These are phyloP conservation scores for Drosophila kuntzei DNA, from an alignment of 2,888 invertebrate genomes.

Conservation along the genomic window DNA sequence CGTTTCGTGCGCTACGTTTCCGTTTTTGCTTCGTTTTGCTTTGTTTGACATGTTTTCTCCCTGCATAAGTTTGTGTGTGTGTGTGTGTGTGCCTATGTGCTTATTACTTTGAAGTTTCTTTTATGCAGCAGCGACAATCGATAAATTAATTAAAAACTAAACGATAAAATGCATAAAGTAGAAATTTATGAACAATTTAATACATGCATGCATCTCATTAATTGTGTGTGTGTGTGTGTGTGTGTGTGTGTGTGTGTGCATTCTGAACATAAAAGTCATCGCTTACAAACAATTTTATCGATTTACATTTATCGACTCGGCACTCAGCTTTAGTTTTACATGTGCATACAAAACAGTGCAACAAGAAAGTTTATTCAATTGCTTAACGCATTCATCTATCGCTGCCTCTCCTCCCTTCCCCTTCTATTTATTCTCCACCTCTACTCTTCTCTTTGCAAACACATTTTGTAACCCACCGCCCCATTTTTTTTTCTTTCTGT, in stretches of 20 bases:
- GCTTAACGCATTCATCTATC: slow-evolving; percentile 50
- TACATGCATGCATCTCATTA: slow-evolving; percentile 11
- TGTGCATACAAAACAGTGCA: background rate
- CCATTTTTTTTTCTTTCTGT: slow-evolving; percentile 52
- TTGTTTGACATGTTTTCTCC: slow-evolving; percentile 72
- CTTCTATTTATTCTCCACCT: slow-evolving; percentile 13
- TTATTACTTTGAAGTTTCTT: slow-evolving; percentile 64
- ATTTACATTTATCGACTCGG: slow-evolving; percentile 8
- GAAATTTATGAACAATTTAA: slow-evolving; percentile 42
- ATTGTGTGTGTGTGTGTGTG: background rate
- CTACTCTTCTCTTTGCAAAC: slow-evolving; percentile 1
- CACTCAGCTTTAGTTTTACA: background rate
- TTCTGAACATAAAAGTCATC: background rate
- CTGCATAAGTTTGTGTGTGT: slow-evolving; percentile 32
- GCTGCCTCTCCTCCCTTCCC: background rate
- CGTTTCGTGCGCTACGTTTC: slow-evolving; percentile 58
- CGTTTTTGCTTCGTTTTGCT: slow-evolving; percentile 63
- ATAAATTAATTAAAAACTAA: slow-evolving; percentile 68
- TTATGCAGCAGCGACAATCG: slow-evolving; percentile 55
- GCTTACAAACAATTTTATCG: slow-evolving; percentile 11
- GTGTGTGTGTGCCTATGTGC: slow-evolving; percentile 32
- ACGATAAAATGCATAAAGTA: slow-evolving; percentile 41
- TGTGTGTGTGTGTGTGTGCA: background rate
- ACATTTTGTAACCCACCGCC: slow-evolving; percentile 72
- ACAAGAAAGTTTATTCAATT: slow-evolving; percentile 53